Percentiles rank a stretch among this genome's conserved stretches.
phyloP scores from a whole-genome alignment of 2,797 vertebrate species.

The Synanceia verrucosa region DNA sequence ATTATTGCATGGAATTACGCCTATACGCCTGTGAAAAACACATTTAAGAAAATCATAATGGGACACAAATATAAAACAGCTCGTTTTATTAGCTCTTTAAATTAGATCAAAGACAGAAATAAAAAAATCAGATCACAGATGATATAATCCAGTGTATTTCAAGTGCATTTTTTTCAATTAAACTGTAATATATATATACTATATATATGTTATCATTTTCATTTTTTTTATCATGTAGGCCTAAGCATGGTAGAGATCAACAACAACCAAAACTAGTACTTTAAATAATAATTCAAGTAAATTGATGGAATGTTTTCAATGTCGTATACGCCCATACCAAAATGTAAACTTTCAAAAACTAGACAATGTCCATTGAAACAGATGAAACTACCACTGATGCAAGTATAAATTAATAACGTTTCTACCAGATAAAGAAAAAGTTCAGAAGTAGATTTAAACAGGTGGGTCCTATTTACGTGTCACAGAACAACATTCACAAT shows the following conservation, averaged over 20 bases:
- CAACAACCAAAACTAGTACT: constrained; percentile 78
- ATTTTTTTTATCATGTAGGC: constrained; percentile 86
- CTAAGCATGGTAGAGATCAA: constrained; percentile 91
- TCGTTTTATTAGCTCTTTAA: constrained; percentile 99
- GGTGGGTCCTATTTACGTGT: constrained; percentile 93
- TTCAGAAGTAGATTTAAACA: constrained; percentile 87
- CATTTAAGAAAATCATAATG: constrained; percentile 76
- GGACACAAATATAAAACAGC: constrained; percentile 88
- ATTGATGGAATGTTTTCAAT: constrained; percentile 95
- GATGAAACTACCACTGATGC: constrained; percentile 87
- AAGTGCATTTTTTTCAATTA: constrained; percentile 99
- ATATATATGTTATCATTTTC: constrained; percentile 86
- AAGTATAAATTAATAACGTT: constrained; percentile 87
- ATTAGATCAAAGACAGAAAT: constrained; percentile 96
- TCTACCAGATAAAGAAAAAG: constrained; percentile 87
- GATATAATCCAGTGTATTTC: constrained; percentile 99
- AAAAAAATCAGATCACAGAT: constrained; percentile 94
- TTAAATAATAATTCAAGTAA: constrained; percentile 99
- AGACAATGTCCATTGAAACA: constrained; percentile 90
- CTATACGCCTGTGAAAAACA: constrained; percentile 27
- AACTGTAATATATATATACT: constrained; percentile 85
- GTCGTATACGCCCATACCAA: constrained; percentile 87
- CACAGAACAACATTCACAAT: constrained; percentile 99
- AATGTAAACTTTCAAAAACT: constrained; percentile 95
- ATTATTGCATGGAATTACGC: constrained; percentile 4